These are phyloP conservation scores for Calliopum simillimum DNA, from an alignment of 2,888 invertebrate genomes.

Conservation along the genomic window DNA sequence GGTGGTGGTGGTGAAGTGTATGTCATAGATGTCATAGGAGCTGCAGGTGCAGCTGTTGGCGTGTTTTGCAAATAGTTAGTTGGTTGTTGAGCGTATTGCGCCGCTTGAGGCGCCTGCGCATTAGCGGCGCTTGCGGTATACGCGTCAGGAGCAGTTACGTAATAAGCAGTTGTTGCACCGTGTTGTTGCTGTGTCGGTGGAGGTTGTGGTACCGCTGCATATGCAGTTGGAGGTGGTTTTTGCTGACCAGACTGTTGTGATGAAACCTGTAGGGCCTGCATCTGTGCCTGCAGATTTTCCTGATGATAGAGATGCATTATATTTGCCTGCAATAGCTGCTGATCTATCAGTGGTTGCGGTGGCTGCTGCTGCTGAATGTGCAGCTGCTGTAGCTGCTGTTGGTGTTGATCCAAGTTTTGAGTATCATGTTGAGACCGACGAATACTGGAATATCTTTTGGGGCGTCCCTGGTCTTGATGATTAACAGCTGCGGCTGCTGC, in stretches of 20 bases:
- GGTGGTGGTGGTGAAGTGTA: constrained; percentile 45
- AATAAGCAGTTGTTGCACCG: constrained; percentile 54
- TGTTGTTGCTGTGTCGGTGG: constrained; percentile 53
- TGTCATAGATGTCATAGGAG: constrained; percentile 51
- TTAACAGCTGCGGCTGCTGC: constrained; percentile 50
- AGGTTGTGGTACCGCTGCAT: constrained; percentile 42
- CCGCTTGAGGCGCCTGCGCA: constrained; percentile 39
- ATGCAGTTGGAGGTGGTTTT: constrained; percentile 48
- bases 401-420: constrained; percentile 35
- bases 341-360: constrained; percentile 45
- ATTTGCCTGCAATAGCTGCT: constrained; percentile 49
- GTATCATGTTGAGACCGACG: constrained; percentile 66
- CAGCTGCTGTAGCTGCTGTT: constrained; percentile 41
- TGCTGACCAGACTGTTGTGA: constrained; percentile 47
- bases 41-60: constrained; percentile 55
- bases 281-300: constrained; percentile 48
- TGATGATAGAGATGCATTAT: constrained; percentile 49
- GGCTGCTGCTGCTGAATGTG: constrained; percentile 38
- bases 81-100: constrained; percentile 43
- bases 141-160: constrained; percentile 58
- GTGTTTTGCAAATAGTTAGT: constrained; percentile 52
- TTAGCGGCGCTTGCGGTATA: constrained; percentile 46
- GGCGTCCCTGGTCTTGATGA: constrained; percentile 65
- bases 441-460: constrained; percentile 78
- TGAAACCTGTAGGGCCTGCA: constrained; percentile 44